Evolutionary conservation across 2,113 vertebrate species (phyloP).

Genomic region (Lasiurus borealis): DNA sequence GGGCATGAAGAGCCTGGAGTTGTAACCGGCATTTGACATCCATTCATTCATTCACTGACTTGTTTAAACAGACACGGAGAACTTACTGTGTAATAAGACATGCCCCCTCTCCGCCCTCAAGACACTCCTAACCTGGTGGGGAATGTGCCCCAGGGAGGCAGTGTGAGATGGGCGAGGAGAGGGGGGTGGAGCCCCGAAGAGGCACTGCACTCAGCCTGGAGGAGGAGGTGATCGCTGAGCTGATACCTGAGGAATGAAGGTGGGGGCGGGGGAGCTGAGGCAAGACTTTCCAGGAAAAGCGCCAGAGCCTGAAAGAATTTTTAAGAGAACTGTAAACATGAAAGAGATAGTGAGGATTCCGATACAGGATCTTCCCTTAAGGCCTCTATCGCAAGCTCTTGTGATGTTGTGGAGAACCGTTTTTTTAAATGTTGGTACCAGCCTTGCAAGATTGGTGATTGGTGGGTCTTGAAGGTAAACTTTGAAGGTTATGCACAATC

Average conservation of each 20-base stretch:
- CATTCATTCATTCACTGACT: neutral
- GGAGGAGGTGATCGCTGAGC: neutral
- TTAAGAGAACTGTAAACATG: neutral
- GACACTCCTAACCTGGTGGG: neutral
- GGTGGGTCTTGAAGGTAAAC: neutral
- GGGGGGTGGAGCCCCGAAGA: neutral
- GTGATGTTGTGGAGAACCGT: neutral
- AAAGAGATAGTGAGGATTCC: neutral
- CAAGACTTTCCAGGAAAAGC: neutral
- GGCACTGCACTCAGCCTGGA: neutral
- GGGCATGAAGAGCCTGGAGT: conserved; percentile 1
- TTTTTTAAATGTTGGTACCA: neutral
- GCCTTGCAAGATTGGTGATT: neutral
- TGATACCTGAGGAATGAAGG: neutral
- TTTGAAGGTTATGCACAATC: too few relatives aligned
- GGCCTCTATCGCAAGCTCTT: neutral
- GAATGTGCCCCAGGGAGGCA: neutral
- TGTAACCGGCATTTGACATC: neutral
- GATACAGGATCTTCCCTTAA: neutral
- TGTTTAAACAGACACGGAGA: neutral
- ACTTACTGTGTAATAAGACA: conserved; percentile 8
- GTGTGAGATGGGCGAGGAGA: neutral
- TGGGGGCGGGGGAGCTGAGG: neutral
- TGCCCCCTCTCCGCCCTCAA: neutral
- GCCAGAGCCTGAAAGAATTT: neutral